Conservation (phyloP, 2,113 vertebrate genomes). For the Serinus canaria region DNA sequence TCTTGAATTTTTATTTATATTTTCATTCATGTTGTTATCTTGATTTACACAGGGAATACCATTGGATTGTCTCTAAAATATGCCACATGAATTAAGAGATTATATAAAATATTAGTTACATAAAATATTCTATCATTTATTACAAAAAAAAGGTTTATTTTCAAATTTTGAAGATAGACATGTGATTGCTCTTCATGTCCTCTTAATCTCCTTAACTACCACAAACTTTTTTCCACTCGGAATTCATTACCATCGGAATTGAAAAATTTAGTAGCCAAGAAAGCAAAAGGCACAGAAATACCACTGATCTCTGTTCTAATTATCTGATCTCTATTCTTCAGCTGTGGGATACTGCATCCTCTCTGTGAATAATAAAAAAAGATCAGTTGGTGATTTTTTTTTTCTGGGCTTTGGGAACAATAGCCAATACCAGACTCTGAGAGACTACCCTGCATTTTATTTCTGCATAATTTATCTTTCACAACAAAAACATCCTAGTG, state of each 20-base stretch:
- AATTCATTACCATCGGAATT: background rate
- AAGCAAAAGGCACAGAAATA: background rate
- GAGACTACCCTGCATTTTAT: background rate
- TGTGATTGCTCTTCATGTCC: background rate
- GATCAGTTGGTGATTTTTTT: background rate
- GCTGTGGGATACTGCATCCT: background rate
- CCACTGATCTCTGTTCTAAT: background rate
- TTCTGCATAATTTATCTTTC: background rate
- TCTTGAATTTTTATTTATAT: background rate
- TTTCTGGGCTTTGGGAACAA: background rate
- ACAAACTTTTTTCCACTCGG: background rate
- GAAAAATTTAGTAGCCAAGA: background rate
- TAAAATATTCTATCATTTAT: background rate
- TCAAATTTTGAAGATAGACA: background rate
- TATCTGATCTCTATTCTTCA: background rate
- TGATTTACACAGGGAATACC: background rate
- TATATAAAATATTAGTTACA: background rate
- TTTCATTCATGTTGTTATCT: background rate
- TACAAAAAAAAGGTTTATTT: background rate
- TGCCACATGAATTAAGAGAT: background rate
- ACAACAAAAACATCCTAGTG: background rate
- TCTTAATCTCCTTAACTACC: background rate
- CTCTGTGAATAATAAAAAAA: background rate
- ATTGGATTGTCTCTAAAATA: background rate
- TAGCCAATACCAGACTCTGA: background rate